phyloP scores from a whole-genome alignment of 2,888 invertebrate genomes.

The Tenthredo livida region DNA sequence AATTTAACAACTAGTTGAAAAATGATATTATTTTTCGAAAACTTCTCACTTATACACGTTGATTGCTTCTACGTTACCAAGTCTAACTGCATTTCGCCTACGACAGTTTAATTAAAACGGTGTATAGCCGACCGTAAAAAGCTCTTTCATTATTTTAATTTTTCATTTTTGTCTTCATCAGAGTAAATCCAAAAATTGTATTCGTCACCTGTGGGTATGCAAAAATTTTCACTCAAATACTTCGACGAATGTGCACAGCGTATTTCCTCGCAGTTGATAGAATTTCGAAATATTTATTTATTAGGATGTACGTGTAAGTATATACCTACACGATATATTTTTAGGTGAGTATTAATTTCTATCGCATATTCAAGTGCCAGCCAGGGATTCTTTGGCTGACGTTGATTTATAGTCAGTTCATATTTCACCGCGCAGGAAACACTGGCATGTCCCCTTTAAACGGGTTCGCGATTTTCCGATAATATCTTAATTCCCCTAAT shows the following conservation, averaged over 20 bases:
- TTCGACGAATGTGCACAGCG: neutral
- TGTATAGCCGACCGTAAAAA: neutral
- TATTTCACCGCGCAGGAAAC: conserved; percentile 39
- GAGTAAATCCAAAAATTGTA: neutral
- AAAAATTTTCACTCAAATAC: neutral
- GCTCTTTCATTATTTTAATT: neutral
- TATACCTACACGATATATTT: neutral
- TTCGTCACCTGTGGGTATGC: neutral
- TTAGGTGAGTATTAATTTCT: neutral
- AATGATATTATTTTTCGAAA: neutral
- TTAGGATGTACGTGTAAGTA: neutral
- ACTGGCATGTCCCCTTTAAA: conserved; percentile 39
- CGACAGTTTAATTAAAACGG: neutral
- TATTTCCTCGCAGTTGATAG: neutral
- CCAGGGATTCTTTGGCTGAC: conserved; percentile 35
- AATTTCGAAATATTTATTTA: neutral
- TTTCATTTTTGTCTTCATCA: neutral
- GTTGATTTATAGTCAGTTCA: conserved; percentile 38
- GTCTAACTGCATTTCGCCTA: neutral
- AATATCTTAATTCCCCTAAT: conserved; percentile 43
- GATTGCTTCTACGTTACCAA: neutral
- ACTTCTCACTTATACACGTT: neutral
- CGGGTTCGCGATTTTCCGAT: conserved; percentile 37
- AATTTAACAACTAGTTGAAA: neutral
- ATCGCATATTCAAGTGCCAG: conserved; percentile 14